Evolutionary conservation across 1,140 invertebrate genomes (phyloP), one percentile per base, ranked within the genome.

Genomic region (Zophobas morio): DNA sequence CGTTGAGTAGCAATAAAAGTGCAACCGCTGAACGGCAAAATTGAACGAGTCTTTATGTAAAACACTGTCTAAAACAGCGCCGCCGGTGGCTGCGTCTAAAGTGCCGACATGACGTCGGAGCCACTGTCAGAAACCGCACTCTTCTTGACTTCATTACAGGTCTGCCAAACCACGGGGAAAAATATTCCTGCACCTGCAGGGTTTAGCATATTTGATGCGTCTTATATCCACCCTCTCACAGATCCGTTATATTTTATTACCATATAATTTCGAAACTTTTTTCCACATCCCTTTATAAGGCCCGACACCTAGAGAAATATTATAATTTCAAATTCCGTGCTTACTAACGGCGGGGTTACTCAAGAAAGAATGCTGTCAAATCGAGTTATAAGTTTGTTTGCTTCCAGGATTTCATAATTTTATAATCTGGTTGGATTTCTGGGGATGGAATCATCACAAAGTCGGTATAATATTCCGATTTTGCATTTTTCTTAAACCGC

Each of bases 101-200:
- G 66, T 70, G 66, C 46, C 66, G 40, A 70, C 46, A 47, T 70
- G 6, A 34, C 66, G 8, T 46, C 42, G 42, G 3, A 46, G 3
- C 42, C n/a, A 20, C 6, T 51, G 70, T 72, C 51, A 47, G 36
- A 54, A 51, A 33, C 70, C 70, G 51, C 46, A 72, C 46, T 20
- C 20, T 72, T 54, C 51, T 72, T 72, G 70, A 72, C 70, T 72
- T 72, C 70, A 72, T 72, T 72, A 72, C 46, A 72, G 60, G 60
- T 46, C 60, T 66, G 39, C 70, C 51, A 54, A 72, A 72, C 70
- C 51, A 72, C 51, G 34, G 51, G 51, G 70, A 72, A 72, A 72
- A 72, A 72, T 72, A 72, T 72, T 72, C 70, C 47, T 72, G 51
- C 70, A 72, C 70, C 70, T 72, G 70, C 70, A 72, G 70, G 70